These are phyloP conservation scores for Barnardius zonarius DNA, from an alignment of 2,113 vertebrate genomes.

Conservation along the genomic window DNA sequence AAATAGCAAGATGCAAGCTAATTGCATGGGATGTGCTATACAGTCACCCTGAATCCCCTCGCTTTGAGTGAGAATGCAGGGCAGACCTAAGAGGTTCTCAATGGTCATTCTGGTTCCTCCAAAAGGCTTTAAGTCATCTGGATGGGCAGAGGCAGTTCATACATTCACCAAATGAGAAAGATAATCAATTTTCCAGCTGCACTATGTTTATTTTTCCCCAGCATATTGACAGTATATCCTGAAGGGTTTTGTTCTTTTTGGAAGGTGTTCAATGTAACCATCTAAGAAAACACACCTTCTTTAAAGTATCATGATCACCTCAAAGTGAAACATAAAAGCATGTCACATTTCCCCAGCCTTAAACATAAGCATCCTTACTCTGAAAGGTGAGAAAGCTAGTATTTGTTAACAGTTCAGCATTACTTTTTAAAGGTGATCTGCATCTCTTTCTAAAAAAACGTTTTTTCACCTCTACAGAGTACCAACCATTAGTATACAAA, in stretches of 20 bases:
- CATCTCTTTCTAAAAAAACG: background rate
- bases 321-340: background rate
- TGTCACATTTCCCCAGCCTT: background rate
- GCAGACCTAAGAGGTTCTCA: background rate
- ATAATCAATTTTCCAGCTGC: background rate
- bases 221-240: background rate
- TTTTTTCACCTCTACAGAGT: background rate
- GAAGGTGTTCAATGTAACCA: background rate
- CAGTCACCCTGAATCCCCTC: background rate
- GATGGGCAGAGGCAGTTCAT: background rate
- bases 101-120: background rate
- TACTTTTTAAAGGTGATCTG: background rate
- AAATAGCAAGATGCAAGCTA: background rate
- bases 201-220: background rate
- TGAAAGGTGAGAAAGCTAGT: background rate
- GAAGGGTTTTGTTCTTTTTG: background rate
- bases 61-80: background rate
- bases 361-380: background rate
- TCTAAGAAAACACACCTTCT: background rate
- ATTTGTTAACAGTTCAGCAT: background rate
- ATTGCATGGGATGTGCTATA: background rate
- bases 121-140: background rate
- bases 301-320: background rate
- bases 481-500: background rate
- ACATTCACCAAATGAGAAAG: background rate